phyloP scores from a whole-genome alignment of 2,113 vertebrate species.

The Etheostoma spectabile region DNA sequence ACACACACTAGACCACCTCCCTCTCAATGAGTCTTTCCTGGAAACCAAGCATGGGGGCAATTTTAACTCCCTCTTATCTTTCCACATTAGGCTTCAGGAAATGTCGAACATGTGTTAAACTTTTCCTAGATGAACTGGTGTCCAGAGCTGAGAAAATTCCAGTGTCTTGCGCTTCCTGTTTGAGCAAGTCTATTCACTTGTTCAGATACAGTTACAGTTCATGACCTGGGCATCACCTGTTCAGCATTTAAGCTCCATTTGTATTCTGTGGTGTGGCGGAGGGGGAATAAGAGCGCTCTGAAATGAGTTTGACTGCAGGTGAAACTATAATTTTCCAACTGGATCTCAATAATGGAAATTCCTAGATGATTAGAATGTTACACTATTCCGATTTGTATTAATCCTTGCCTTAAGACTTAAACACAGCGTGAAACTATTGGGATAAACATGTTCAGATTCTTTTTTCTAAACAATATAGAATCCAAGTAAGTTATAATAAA shows the following conservation, averaged over 20 bases:
- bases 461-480: neutral
- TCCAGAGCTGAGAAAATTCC: conserved; percentile 23
- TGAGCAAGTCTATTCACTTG: neutral
- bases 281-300: neutral
- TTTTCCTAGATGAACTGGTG: conserved; percentile 12
- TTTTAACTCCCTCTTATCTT: conserved; percentile 58
- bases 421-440: neutral
- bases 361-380: neutral
- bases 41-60: conserved; percentile 44
- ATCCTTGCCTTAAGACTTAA: neutral
- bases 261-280: conserved; percentile 17
- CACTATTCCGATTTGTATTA: neutral
- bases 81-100: conserved; percentile 64
- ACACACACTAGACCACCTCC: conserved; percentile 5
- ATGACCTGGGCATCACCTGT: conserved; percentile 40
- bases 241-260: conserved; percentile 24
- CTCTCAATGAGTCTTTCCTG: conserved; percentile 37
- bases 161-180: conserved; percentile 23
- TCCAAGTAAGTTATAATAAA: neutral
- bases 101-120: conserved; percentile 57
- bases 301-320: conserved; percentile 27
- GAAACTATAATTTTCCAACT: conserved; percentile 17
- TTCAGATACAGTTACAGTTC: conserved; percentile 44
- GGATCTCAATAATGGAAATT: conserved; percentile 8
- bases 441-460: neutral